Evolutionary conservation across 2,113 vertebrate genomes (phyloP).

Genomic region (Antigone vipio): DNA sequence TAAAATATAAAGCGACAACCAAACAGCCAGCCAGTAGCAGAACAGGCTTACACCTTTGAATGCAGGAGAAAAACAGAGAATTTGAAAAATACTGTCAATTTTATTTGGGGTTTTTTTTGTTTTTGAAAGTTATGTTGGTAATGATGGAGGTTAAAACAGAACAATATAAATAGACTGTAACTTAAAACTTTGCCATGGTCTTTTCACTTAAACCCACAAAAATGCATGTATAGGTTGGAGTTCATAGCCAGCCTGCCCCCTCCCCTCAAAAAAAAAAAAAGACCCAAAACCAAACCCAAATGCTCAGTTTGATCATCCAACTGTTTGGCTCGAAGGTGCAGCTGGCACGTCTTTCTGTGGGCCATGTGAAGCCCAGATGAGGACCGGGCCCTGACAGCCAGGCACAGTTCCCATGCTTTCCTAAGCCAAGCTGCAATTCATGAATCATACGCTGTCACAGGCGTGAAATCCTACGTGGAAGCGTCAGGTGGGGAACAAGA

Average conservation of each 20-base stretch:
- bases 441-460: background rate
- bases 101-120: background rate
- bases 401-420: background rate
- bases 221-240: background rate
- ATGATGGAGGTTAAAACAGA: background rate
- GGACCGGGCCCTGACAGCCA: background rate
- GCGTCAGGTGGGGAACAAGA: background rate
- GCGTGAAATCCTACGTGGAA: background rate
- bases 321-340: background rate
- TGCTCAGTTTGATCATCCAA: background rate
- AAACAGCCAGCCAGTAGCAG: background rate
- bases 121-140: background rate
- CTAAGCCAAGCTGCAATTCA: background rate
- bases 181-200: background rate
- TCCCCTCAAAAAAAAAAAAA: background rate
- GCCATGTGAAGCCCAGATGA: background rate
- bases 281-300: background rate
- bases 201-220: background rate
- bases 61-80: background rate
- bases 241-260: background rate
- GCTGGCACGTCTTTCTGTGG: background rate
- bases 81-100: background rate
- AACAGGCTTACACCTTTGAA: background rate
- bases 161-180: background rate
- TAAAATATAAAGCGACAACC: background rate